Evolutionary conservation across 1,140 invertebrate genomes (phyloP).

Genomic region (Parapsyche elsis): DNA sequence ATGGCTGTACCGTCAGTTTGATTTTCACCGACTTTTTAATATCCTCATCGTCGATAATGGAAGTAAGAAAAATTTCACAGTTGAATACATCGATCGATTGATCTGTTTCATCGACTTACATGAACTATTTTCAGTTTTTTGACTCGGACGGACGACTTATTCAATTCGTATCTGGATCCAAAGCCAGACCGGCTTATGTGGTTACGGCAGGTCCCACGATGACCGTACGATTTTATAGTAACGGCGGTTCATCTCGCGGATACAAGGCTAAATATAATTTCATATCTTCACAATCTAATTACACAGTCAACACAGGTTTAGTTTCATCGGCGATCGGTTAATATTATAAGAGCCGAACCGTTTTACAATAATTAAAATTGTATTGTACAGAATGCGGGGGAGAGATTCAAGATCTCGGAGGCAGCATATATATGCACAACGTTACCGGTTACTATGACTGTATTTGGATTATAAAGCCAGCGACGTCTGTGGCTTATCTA

Average conservation of each 20-base stretch:
- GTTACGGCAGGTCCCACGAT: slow-evolving; percentile 71
- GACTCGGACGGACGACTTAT: slow-evolving; percentile 74
- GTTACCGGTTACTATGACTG: slow-evolving; percentile 75
- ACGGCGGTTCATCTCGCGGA: slow-evolving; percentile 73
- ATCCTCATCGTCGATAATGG: slow-evolving; percentile 73
- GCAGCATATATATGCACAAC: slow-evolving; percentile 78
- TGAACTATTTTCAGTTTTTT: slow-evolving; percentile 68
- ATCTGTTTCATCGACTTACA: background rate
- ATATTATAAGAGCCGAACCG: background rate
- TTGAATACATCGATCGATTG: background rate
- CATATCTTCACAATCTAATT: slow-evolving; percentile 63
- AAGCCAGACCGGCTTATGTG: slow-evolving; percentile 73
- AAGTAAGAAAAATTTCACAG: slow-evolving; percentile 65
- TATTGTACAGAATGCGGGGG: slow-evolving; percentile 72
- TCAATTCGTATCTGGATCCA: slow-evolving; percentile 71
- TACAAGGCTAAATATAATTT: slow-evolving; percentile 76
- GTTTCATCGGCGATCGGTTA: background rate
- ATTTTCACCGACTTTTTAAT: slow-evolving; percentile 77
- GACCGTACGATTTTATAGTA: slow-evolving; percentile 74
- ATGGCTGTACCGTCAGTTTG: slow-evolving; percentile 69
- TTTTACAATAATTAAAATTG: background rate
- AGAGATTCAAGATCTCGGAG: slow-evolving; percentile 75
- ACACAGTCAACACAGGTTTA: slow-evolving; percentile 55
- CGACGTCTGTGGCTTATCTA: slow-evolving; percentile 69
- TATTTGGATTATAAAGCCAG: slow-evolving; percentile 75